phyloP scores from a whole-genome alignment of 2,113 vertebrate species.

The Carlito syrichta region DNA sequence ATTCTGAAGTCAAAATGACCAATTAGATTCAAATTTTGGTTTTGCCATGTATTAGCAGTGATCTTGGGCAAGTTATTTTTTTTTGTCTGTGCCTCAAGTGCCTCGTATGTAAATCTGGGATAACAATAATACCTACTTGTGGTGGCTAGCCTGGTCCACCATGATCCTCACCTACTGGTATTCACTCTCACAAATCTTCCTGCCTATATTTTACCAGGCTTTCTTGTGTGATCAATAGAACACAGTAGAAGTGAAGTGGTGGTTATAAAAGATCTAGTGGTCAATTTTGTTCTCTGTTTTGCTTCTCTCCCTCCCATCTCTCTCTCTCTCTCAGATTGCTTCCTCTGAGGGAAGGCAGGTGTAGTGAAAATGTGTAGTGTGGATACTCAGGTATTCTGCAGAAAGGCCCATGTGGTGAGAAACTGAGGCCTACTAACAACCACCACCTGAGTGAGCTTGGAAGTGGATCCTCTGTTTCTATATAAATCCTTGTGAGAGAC shows the following conservation, averaged over 20 bases:
- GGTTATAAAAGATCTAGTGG: background rate
- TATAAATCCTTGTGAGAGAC: background rate
- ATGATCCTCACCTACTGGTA: background rate
- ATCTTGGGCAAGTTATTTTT: background rate
- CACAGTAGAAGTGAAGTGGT: background rate
- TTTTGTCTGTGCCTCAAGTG: background rate
- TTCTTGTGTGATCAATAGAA: background rate
- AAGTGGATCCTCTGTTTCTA: background rate
- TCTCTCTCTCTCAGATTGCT: background rate
- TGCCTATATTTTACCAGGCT: background rate
- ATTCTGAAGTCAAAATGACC: background rate
- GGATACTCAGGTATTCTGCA: background rate
- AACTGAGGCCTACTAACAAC: background rate
- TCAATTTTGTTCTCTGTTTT: background rate
- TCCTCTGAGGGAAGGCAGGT: background rate
- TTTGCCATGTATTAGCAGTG: background rate
- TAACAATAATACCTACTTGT: background rate
- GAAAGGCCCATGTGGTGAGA: background rate
- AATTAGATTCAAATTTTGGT: background rate
- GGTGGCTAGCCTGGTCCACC: background rate
- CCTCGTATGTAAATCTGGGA: background rate
- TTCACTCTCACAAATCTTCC: background rate
- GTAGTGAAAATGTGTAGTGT: fast-evolving
- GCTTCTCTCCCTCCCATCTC: background rate
- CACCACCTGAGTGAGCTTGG: background rate